Evolutionary conservation across 30 jellyfish, hydroid and myxozoan species (phyloP).

Genomic region (Clytia hemisphaerica): DNA sequence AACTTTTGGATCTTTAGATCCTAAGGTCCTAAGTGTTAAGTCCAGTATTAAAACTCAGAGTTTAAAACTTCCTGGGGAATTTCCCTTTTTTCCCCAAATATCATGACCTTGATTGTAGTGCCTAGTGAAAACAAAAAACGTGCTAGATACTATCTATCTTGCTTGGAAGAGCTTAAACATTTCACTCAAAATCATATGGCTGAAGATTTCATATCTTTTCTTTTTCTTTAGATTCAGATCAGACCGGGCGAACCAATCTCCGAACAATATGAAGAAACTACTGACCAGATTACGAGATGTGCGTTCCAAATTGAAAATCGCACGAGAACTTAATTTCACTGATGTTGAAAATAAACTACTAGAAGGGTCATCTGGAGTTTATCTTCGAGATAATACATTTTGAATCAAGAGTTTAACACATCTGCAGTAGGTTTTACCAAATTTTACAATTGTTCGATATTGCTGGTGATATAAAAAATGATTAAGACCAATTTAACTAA

Average conservation of each 20-base stretch:
- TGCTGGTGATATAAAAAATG: no score
- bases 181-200: not conserved
- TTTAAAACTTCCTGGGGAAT: no score
- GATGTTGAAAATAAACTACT: conserved; percentile 42
- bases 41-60: no score
- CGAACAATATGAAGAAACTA: conserved; percentile 51
- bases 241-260: conserved; percentile 24
- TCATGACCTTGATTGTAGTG: no score
- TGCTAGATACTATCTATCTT: not conserved
- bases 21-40: no score
- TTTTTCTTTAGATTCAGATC: conserved; percentile 43
- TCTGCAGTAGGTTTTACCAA: no score
- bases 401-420: no score
- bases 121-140: no score
- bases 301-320: conserved; percentile 45
- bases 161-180: not conserved
- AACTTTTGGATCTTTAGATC: no score
- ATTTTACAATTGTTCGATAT: no score
- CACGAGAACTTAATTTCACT: conserved; percentile 51
- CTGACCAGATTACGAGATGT: conserved; percentile 46
- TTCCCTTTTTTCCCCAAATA: no score
- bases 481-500: no score
- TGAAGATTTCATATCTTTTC: not conserved
- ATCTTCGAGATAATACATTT: conserved; percentile 43
- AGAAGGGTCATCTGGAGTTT: conserved; percentile 66